Percentiles rank a stretch among this genome's conserved stretches.
Evolutionary conservation across 2,888 invertebrate genomes (phyloP).

Genomic region (Entomobrya proxima): DNA sequence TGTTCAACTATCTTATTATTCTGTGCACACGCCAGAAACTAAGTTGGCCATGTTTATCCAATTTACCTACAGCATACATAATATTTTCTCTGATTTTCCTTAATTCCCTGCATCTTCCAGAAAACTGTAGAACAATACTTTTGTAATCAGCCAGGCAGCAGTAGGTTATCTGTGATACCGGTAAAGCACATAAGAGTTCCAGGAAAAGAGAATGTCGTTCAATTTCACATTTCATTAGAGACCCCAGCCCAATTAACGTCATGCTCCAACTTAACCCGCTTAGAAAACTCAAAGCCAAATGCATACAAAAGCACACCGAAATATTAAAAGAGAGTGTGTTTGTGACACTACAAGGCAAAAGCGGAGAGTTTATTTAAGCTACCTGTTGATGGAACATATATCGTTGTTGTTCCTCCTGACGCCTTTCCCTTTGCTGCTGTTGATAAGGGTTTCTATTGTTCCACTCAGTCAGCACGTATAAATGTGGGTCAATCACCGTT

Average conservation of each 20-base stretch:
- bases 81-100: no score
- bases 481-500: conserved; percentile 74
- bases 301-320: neutral
- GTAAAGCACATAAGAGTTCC: no score
- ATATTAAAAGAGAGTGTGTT: neutral
- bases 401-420: conserved; percentile 25
- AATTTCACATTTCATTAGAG: no score
- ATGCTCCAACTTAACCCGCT: no score
- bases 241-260: no score
- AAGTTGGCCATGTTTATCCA: neutral
- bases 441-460: conserved; percentile 40
- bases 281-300: no score
- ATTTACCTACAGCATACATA: neutral
- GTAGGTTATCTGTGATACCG: no score
- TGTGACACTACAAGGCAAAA: neutral
- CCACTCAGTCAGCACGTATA: conserved; percentile 74
- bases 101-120: no score
- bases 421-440: neutral
- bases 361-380: neutral
- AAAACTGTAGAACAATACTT: no score
- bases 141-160: no score
- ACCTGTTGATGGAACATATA: conserved; percentile 68
- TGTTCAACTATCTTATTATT: conserved; percentile 3
- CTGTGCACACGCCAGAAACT: neutral
- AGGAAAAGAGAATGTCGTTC: no score